A percentile compares a stretch with the other conserved stretches of the same genome.
Evolutionary conservation across 2,888 invertebrate genomes (phyloP).

Genomic region (Chalcis sispes): DNA sequence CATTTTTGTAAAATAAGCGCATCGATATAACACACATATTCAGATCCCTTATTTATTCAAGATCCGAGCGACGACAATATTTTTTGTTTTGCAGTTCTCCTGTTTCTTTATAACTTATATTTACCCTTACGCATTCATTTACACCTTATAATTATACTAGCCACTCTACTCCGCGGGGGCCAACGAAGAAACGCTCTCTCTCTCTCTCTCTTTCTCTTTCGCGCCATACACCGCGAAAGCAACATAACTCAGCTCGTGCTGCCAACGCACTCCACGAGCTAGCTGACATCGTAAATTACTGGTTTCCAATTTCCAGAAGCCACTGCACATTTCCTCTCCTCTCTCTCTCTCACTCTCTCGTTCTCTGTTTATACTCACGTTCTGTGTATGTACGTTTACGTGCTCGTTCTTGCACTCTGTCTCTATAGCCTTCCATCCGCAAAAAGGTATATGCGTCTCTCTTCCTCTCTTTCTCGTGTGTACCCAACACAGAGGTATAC

Average conservation of each 20-base stretch:
- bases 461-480: not conserved
- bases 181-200: constrained; percentile 14
- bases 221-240: constrained; percentile 37
- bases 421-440: not conserved
- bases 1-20: too few relatives aligned
- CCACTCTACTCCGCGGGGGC: not conserved
- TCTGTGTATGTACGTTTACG: not conserved
- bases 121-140: not conserved
- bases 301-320: constrained; percentile 70
- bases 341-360: not conserved
- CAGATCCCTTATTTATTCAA: too few relatives aligned
- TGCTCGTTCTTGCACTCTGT: constrained; percentile 5
- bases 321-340: constrained; percentile 20
- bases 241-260: constrained; percentile 50
- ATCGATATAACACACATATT: too few relatives aligned
- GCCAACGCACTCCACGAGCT: constrained; percentile 21
- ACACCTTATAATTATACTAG: constrained; percentile 46
- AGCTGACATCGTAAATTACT: constrained; percentile 68
- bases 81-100: not conserved
- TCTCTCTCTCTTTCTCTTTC: not conserved
- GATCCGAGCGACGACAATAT: not conserved
- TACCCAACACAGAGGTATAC: too few relatives aligned
- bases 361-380: not conserved
- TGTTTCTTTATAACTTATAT: not conserved
- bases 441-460: not conserved